phyloP scores from a whole-genome alignment of 2,888 invertebrate genomes.

The Eupithecia insigniata region DNA sequence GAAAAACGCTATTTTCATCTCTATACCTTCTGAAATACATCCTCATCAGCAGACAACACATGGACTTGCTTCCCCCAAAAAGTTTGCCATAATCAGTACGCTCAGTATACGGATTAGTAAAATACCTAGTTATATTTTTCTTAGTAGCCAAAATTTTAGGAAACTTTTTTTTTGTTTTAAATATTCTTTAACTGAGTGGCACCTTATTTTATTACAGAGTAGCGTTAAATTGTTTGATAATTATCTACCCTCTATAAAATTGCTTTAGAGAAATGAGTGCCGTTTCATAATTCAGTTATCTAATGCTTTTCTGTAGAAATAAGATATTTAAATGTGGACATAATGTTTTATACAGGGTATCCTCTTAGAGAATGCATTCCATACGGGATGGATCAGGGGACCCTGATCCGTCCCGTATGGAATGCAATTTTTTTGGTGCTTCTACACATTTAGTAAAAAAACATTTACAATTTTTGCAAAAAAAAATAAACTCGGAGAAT shows the following conservation, averaged over 20 bases:
- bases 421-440: background rate
- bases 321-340: background rate
- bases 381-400: no score
- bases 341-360: background rate
- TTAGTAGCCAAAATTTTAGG: background rate
- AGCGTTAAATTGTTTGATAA: background rate
- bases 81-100: background rate
- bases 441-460: no score
- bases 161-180: no score
- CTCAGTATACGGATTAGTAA: background rate
- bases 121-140: background rate
- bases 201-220: background rate
- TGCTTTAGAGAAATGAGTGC: background rate
- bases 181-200: no score
- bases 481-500: background rate
- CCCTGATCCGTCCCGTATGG: background rate
- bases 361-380: no score
- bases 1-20: background rate
- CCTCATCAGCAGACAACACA: no score
- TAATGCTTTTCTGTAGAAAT: constrained; percentile 50
- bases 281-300: constrained; percentile 58
- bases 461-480: no score
- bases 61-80: background rate
- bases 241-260: background rate
- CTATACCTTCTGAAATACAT: no score